These are phyloP conservation scores for Actinia tenebrosa DNA, from an alignment of 64 coral and sea anemone genomes.

Conservation along the genomic window DNA sequence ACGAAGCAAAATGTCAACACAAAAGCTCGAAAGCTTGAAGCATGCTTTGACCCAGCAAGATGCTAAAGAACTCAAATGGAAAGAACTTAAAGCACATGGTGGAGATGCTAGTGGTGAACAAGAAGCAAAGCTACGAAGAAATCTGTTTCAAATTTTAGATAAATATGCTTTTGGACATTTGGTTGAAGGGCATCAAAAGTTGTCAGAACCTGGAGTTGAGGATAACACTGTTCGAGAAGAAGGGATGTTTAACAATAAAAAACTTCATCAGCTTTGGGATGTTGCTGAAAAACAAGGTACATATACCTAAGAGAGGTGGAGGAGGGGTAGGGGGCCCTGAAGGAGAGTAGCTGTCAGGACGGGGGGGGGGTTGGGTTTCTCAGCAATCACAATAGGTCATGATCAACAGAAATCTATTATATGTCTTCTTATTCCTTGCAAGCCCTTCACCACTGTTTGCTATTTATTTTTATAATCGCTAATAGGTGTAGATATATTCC, in stretches of 20 bases:
- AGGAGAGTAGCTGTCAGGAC: too few species aligned
- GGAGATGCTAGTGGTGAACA: slow-evolving; percentile 61
- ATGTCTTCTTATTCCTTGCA: too few species aligned
- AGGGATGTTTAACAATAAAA: slow-evolving; percentile 21
- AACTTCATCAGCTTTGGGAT: slow-evolving; percentile 40
- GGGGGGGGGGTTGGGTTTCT: too few species aligned
- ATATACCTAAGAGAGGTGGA: neutral
- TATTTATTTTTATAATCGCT: too few species aligned
- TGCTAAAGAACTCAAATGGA: slow-evolving; percentile 60
- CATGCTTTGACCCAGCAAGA: slow-evolving; percentile 53
- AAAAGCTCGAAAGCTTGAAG: slow-evolving; percentile 53
- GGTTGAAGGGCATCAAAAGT: slow-evolving; percentile 2
- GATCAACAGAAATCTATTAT: too few species aligned
- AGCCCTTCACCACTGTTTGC: too few species aligned
- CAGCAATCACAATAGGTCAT: too few species aligned
- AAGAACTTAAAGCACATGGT: slow-evolving; percentile 63
- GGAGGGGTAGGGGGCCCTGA: too few species aligned
- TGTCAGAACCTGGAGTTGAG: neutral
- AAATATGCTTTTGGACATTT: slow-evolving; percentile 42
- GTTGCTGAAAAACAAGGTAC: slow-evolving; percentile 30
- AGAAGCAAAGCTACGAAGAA: slow-evolving; percentile 41
- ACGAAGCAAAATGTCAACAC: slow-evolving; percentile 72
- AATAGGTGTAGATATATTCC: too few species aligned
- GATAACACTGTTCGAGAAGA: slow-evolving; percentile 40
- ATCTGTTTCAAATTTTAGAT: slow-evolving; percentile 56